These are phyloP conservation scores for Ramphastos sulfuratus DNA, from an alignment of 2,113 vertebrate genomes.

Conservation along the genomic window DNA sequence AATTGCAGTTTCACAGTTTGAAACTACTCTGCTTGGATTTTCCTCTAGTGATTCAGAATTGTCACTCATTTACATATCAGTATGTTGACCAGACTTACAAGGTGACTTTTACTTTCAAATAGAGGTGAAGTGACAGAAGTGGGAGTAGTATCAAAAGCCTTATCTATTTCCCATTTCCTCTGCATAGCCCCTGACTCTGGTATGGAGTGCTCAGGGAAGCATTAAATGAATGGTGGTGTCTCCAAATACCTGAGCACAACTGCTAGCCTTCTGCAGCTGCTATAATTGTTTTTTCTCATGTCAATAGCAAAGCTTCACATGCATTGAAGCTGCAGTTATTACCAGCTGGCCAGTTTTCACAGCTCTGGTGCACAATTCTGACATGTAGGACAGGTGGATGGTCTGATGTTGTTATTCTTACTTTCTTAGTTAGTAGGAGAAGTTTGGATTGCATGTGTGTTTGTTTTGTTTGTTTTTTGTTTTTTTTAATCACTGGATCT, in stretches of 20 bases:
- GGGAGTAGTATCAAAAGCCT: neutral
- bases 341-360: neutral
- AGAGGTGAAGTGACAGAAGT: neutral
- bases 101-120: neutral
- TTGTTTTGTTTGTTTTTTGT: neutral
- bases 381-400: neutral
- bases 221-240: accelerated
- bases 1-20: neutral
- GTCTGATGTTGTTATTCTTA: neutral
- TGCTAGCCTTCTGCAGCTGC: neutral
- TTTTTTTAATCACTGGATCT: neutral
- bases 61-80: neutral
- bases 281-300: accelerated
- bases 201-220: neutral
- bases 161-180: too few species aligned
- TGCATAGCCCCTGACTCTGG: neutral
- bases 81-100: neutral
- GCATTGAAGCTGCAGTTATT: accelerated
- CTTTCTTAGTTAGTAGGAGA: neutral
- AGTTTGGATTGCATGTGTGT: neutral
- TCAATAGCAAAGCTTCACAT: neutral
- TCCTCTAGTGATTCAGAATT: neutral
- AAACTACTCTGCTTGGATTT: neutral
- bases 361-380: neutral
- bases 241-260: too few species aligned